Evolutionary conservation across 2,113 vertebrate species (phyloP).

Genomic region (Anarrhichthys ocellatus): DNA sequence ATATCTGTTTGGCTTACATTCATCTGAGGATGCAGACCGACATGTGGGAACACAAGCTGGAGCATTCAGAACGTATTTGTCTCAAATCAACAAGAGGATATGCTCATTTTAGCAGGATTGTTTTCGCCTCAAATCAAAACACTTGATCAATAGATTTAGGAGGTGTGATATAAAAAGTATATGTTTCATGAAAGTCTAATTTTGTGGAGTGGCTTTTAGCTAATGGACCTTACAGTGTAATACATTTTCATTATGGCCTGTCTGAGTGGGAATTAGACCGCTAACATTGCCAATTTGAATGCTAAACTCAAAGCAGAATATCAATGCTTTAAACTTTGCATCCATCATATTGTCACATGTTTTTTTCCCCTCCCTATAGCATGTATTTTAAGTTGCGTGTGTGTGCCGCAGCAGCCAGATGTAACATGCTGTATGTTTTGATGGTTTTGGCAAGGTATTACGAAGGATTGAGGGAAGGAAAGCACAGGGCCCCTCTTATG

Average conservation of each 20-base stretch:
- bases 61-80: not conserved
- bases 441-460: slow-evolving; percentile 65
- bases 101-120: not conserved
- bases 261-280: slow-evolving; percentile 5
- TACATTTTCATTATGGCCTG: slow-evolving; percentile 30
- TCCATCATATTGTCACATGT: slow-evolving; percentile 42
- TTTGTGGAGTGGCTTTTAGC: slow-evolving; percentile 14
- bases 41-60: slow-evolving; percentile 1
- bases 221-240: slow-evolving; percentile 1
- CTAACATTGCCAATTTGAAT: slow-evolving; percentile 14
- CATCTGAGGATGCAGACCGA: slow-evolving; percentile 34
- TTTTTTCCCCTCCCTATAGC: not conserved
- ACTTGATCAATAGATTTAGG: not conserved
- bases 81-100: slow-evolving; percentile 3
- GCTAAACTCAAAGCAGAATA: not conserved
- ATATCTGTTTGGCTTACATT: slow-evolving; percentile 33
- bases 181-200: slow-evolving; percentile 9
- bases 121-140: slow-evolving; percentile 2
- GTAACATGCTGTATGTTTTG: slow-evolving; percentile 38
- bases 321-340: slow-evolving; percentile 13
- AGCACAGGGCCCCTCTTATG: slow-evolving; percentile 53
- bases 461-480: slow-evolving; percentile 49
- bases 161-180: not conserved
- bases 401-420: slow-evolving; percentile 45
- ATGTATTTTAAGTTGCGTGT: not conserved